Evolutionary conservation across 2,888 invertebrate species (phyloP), one percentile per base, ranked within the genome.

Genomic region (Glaucopsyche alexis): DNA sequence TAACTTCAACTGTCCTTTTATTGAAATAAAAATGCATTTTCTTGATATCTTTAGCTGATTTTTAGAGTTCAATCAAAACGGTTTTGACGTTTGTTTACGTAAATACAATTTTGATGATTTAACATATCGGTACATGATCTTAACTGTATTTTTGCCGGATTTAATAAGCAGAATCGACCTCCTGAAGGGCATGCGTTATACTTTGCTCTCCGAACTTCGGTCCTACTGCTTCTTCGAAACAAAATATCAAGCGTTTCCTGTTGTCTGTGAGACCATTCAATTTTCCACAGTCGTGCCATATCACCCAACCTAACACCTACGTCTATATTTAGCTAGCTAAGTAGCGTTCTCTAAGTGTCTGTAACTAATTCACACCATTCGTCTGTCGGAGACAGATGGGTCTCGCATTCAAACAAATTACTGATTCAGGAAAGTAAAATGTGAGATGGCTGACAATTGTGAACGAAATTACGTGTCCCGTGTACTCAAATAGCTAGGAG

Each of bases 361-460:
- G n/a, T 76, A 77, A 76, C 76, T 78, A 77, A 77, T 75, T 74
- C 76, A 72, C 67, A 75, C 75, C 66, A 77, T 78, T 75, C 45
- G 38, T 47, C 11, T 45, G 42, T 67, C 29, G 45, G 45, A 45
- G 69, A 69, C 49, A 29, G 13, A 69, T 49, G 45, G 60, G 60
- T 14, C 47, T 69, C 29, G 29, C 19, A 69, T 69, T 49, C 49
- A 69, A 49, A 49, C 47, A 69, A 49, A 49, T 47, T 69, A 47
- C 69, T 69, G 69, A 69, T 69, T 69, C 49, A 16, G 40, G 13
- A 42, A 40, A 42, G 40, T 42, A 69, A 69, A 69, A 47, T 69
- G 49, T 29, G 49, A 49, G 69, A 69, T n/a, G 69, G 29, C 49
- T 69, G 49, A 49, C 69, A 69, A 49, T 69, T 19, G 69, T 8